Evolutionary conservation across 2,797 vertebrate species (phyloP), one percentile per base, ranked within the genome.

Genomic region (Tadarida brasiliensis): DNA sequence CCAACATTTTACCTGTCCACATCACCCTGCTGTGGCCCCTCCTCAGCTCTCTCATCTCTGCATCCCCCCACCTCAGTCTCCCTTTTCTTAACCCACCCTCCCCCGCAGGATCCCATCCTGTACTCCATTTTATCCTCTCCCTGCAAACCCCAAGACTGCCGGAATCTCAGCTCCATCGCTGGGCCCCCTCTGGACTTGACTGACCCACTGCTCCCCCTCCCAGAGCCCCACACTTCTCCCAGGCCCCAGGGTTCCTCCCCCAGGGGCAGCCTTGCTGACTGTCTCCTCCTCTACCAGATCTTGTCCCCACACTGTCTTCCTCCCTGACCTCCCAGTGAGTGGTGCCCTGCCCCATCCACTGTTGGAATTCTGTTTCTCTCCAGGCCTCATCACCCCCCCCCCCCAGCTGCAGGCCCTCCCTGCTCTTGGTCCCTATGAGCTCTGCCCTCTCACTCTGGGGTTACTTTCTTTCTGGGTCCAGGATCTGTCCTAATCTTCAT

Each of bases 401-500:
- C 1, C 10, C 24, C 47, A 35, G n/a, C 39, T 47, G 7, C 2
- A 63, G 24, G 35, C 5, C 35, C 17, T 33, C 22, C 35, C 9
- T n/a, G 51, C 33, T 35, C 15, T 49, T n/a, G 20, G 16, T 67
- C 28, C 77, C n/a, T 39, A 1, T 9, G 44, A 88, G 11, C 17
- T 12, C 35, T 56, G 47, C 51, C 59, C 2, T 57, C 26, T 93
- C 47, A 14, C 51, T 59, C 28, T 57, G 9, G 15, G 51, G 5
- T 8, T 77, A 28, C 20, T 67, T 87, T 84, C 28, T 87, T 70
- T 84, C 63, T 87, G 28, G 30, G 17, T 26, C 39, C 33, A 82
- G 54, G 47, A 57, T 56, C n/a, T 49, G 44, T 90, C 9, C 67
- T 86, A 56, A 93, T 85, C 90, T 92, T 81, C 88, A 84, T 33